These are phyloP conservation scores for Zonitis immaculata DNA, from an alignment of 2,888 invertebrate genomes.

Conservation along the genomic window DNA sequence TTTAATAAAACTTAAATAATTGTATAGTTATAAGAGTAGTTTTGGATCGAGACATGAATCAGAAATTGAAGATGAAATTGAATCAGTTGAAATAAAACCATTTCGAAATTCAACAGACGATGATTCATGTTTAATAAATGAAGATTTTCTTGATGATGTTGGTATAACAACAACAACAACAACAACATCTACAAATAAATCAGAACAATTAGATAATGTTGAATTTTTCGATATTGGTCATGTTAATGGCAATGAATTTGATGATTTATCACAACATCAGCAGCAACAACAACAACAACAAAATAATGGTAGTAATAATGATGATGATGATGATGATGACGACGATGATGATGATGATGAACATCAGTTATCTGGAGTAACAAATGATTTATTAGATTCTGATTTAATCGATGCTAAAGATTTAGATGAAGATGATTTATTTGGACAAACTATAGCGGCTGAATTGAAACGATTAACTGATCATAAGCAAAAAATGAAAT, in stretches of 20 bases:
- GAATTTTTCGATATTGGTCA: constrained; percentile 22
- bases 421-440: constrained; percentile 29
- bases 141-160: neutral
- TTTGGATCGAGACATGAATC: neutral
- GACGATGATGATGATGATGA: too few species aligned
- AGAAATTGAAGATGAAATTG: neutral
- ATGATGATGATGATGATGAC: neutral
- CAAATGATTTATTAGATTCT: too few species aligned
- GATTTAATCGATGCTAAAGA: neutral
- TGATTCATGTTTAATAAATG: neutral
- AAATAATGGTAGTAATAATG: neutral
- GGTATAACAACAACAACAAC: neutral
- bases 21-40: neutral
- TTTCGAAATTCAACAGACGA: neutral
- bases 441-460: constrained; percentile 29
- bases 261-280: too few species aligned
- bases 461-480: constrained; percentile 26
- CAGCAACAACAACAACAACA: neutral
- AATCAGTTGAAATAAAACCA: neutral
- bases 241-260: neutral
- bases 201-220: constrained; percentile 17
- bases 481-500: constrained; percentile 28
- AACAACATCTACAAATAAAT: constrained; percentile 5
- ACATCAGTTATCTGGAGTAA: too few species aligned
- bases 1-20: too few species aligned